phyloP scores from a whole-genome alignment of 2,888 invertebrate genomes.

The Monoplex corrugatus region DNA sequence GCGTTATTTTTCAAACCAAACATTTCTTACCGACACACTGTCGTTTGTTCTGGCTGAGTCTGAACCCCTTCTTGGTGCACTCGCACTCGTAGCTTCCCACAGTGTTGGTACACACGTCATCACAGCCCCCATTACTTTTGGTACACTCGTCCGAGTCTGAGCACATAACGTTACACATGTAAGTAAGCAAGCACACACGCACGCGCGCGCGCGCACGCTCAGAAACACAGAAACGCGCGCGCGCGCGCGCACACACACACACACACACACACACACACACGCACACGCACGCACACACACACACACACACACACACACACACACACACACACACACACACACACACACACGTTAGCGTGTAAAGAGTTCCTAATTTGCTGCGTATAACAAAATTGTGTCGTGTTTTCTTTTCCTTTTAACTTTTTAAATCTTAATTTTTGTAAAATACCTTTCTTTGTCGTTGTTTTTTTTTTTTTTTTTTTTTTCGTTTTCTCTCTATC shows the following conservation, averaged over 20 bases:
- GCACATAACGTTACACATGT: background rate
- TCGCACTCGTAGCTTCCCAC: constrained; percentile 60
- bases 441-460: too few species aligned
- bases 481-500: too few species aligned
- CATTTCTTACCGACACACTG: constrained; percentile 58
- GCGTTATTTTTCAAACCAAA: too few species aligned
- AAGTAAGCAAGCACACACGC: background rate
- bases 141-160: constrained; percentile 62
- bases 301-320: background rate
- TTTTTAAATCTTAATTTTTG: too few species aligned
- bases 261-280: background rate
- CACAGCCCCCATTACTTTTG: constrained; percentile 55
- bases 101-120: constrained; percentile 60
- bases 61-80: constrained; percentile 57
- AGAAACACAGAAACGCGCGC: background rate
- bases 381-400: too few species aligned
- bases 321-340: background rate
- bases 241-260: background rate
- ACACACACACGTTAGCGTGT: background rate
- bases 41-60: constrained; percentile 51
- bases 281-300: too few species aligned
- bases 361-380: too few species aligned
- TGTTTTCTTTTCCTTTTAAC: too few species aligned
- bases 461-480: too few species aligned
- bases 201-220: background rate